These are phyloP conservation scores for Zootoca vivipara DNA, from an alignment of 2,113 vertebrate species.

Conservation along the genomic window DNA sequence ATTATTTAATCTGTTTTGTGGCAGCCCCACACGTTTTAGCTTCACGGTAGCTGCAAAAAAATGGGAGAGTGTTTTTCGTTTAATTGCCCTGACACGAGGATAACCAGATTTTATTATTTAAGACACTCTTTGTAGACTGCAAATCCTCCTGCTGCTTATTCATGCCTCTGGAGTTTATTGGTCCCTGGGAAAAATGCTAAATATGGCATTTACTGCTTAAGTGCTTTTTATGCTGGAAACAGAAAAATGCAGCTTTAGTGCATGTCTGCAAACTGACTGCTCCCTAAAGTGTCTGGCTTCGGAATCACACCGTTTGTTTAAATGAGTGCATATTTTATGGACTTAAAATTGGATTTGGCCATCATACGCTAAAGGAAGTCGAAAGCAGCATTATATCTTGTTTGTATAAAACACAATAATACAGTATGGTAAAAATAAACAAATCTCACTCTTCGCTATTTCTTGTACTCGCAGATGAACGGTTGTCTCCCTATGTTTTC, in stretches of 20 bases:
- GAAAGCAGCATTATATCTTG: neutral
- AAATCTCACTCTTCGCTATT: too few relatives aligned
- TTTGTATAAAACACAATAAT: too few relatives aligned
- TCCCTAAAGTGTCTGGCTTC: neutral
- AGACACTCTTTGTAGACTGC: neutral
- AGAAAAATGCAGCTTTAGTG: neutral
- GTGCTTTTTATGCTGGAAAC: neutral
- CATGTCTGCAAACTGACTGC: neutral
- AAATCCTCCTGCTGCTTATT: neutral
- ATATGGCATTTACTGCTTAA: neutral
- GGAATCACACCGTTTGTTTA: too few relatives aligned
- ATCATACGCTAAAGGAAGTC: too few relatives aligned
- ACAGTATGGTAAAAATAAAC: too few relatives aligned
- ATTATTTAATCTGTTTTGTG: neutral
- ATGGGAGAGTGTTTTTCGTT: neutral
- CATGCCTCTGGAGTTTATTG: neutral
- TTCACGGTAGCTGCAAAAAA: neutral
- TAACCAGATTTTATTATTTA: constrained; percentile 1
- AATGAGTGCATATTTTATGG: neutral
- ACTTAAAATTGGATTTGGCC: neutral
- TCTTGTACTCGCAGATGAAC: too few relatives aligned
- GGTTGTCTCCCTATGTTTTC: too few relatives aligned
- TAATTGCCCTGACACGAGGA: neutral
- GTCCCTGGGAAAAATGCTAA: neutral
- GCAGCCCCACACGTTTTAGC: neutral